Conservation (phyloP, 2,797 vertebrate species). For the Yasuhikotakia modesta region DNA sequence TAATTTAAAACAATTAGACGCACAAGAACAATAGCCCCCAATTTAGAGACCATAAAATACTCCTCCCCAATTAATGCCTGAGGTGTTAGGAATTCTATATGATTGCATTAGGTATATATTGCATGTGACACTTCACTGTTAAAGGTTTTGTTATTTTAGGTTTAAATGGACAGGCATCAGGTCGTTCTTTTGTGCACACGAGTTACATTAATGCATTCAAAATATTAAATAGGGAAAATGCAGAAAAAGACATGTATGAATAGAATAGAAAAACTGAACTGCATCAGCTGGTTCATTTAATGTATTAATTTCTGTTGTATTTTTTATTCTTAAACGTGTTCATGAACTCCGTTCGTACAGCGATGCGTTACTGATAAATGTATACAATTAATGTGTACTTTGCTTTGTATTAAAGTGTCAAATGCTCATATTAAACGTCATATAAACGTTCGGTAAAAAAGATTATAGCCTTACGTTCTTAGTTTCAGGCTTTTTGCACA, state of each 20-base stretch:
- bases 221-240: too few relatives aligned
- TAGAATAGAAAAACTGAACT: background rate
- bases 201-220: background rate
- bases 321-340: background rate
- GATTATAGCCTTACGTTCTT: background rate
- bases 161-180: constrained; percentile 15
- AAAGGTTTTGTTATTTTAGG: constrained; percentile 50
- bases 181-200: background rate
- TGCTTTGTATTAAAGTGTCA: too few relatives aligned
- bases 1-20: constrained; percentile 81
- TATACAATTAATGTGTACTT: too few relatives aligned
- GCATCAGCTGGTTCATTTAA: background rate
- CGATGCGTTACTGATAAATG: too few relatives aligned
- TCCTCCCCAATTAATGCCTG: constrained; percentile 74
- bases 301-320: background rate
- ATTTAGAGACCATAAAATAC: constrained; percentile 73
- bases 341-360: too few relatives aligned
- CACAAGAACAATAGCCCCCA: constrained; percentile 69
- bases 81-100: constrained; percentile 67
- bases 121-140: constrained; percentile 65
- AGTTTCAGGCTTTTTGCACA: constrained; percentile 40
- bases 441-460: too few relatives aligned
- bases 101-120: constrained; percentile 68
- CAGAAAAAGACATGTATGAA: background rate
- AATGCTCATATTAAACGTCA: too few relatives aligned